phyloP scores from a whole-genome alignment of 2,797 vertebrate species.

The Pseudomugil tenellus region DNA sequence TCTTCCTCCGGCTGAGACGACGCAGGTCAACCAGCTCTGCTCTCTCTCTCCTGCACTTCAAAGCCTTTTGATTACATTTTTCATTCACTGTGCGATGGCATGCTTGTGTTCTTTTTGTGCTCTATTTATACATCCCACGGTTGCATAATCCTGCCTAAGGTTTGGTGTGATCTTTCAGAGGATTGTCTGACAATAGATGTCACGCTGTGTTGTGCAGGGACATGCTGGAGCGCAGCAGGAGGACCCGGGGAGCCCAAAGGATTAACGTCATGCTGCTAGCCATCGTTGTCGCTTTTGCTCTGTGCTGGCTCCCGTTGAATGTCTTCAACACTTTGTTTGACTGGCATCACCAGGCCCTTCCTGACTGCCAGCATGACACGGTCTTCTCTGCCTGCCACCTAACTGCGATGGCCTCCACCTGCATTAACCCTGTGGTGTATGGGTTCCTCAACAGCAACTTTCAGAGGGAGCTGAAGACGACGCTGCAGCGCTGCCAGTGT shows the following conservation, averaged over 20 bases:
- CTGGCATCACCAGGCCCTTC: constrained; percentile 84
- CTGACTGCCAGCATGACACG: constrained; percentile 82
- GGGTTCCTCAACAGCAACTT: constrained; percentile 88
- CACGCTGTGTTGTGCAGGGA: constrained; percentile 69
- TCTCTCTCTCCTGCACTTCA: background rate
- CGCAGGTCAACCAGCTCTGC: constrained; percentile 65
- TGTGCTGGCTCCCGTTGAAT: constrained; percentile 86
- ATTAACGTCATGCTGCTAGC: constrained; percentile 82
- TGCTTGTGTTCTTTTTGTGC: background rate
- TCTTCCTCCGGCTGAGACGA: constrained; percentile 83
- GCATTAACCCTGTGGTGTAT: constrained; percentile 84
- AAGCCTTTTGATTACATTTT: background rate
- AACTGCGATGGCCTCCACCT: constrained; percentile 84
- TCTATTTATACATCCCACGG: background rate
- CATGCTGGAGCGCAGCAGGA: constrained; percentile 77
- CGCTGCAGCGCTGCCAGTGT: constrained; percentile 80
- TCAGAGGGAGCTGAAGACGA: constrained; percentile 80
- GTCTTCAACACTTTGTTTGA: constrained; percentile 87
- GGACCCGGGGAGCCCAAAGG: constrained; percentile 75
- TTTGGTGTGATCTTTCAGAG: constrained; percentile 29
- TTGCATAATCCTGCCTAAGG: constrained; percentile 2
- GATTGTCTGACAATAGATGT: constrained; percentile 36
- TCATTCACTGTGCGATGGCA: background rate
- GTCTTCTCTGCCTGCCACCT: constrained; percentile 87
- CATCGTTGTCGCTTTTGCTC: constrained; percentile 82